Evolutionary conservation across 2,113 vertebrate species (phyloP).

Genomic region (Fulmarus glacialis): DNA sequence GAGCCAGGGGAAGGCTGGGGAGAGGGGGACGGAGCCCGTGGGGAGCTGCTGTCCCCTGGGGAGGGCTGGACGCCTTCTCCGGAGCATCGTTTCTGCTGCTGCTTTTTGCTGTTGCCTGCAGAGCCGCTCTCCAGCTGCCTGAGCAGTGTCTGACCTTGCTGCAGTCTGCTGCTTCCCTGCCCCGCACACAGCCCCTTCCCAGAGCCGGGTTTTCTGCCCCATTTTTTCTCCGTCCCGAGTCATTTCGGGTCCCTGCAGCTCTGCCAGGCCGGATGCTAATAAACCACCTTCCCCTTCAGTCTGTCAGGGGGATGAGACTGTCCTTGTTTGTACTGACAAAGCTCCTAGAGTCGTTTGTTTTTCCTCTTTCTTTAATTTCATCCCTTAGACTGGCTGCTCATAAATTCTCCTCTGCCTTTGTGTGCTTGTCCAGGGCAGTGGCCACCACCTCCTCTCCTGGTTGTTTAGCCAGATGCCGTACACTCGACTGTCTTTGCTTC

Average conservation of each 20-base stretch:
- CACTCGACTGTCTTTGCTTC: neutral
- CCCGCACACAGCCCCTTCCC: neutral
- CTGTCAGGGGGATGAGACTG: neutral
- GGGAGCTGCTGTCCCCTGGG: neutral
- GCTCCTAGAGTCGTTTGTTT: neutral
- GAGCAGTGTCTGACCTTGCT: neutral
- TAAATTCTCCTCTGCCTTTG: neutral
- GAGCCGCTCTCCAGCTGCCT: neutral
- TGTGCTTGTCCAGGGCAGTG: neutral
- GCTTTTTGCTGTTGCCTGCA: neutral
- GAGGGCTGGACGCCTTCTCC: neutral
- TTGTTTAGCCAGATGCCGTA: neutral
- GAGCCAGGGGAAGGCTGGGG: neutral
- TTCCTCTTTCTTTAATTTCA: neutral
- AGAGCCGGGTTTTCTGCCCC: neutral
- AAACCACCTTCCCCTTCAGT: neutral
- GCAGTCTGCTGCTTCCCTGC: neutral
- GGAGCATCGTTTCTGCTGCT: accelerated
- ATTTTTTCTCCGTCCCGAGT: neutral
- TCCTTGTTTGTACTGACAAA: neutral
- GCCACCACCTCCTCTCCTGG: neutral
- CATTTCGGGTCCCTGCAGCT: neutral
- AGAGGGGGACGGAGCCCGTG: neutral
- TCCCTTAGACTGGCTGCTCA: neutral
- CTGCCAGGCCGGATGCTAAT: neutral